Percentiles rank a stretch among this genome's conserved stretches.
These are phyloP conservation scores for Sylvia atricapilla DNA, from an alignment of 2,113 vertebrate species.

Conservation along the genomic window DNA sequence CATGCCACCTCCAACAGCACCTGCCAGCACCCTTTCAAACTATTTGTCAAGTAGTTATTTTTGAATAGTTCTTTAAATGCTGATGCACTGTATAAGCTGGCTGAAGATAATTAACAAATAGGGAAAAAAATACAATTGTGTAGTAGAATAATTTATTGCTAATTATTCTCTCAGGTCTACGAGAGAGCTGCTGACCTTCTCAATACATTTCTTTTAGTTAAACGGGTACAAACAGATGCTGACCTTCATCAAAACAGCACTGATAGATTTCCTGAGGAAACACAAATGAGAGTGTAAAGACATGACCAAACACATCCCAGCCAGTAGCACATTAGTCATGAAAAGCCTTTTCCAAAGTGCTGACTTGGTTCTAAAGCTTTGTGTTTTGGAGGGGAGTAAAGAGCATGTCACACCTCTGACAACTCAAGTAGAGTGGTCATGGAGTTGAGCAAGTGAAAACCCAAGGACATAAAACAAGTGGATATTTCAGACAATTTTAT, in stretches of 20 bases:
- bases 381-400: background rate
- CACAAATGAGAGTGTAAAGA: background rate
- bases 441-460: background rate
- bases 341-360: background rate
- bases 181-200: conserved; percentile 30
- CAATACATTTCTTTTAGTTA: background rate
- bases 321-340: background rate
- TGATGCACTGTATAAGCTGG: conserved; percentile 1
- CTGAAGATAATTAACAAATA: conserved; percentile 35
- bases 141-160: conserved; percentile 33
- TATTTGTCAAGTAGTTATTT: background rate
- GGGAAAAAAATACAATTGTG: background rate
- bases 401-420: background rate
- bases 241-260: background rate
- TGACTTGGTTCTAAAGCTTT: background rate
- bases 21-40: background rate
- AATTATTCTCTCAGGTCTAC: conserved; percentile 44
- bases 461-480: background rate
- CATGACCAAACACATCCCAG: background rate
- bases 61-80: background rate
- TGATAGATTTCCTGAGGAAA: background rate
- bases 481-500: background rate
- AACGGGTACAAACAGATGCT: conserved; percentile 32
- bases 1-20: background rate
- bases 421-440: background rate